Evolutionary conservation across 2,797 vertebrate species (phyloP).

Genomic region (Cirrhinus molitorella): DNA sequence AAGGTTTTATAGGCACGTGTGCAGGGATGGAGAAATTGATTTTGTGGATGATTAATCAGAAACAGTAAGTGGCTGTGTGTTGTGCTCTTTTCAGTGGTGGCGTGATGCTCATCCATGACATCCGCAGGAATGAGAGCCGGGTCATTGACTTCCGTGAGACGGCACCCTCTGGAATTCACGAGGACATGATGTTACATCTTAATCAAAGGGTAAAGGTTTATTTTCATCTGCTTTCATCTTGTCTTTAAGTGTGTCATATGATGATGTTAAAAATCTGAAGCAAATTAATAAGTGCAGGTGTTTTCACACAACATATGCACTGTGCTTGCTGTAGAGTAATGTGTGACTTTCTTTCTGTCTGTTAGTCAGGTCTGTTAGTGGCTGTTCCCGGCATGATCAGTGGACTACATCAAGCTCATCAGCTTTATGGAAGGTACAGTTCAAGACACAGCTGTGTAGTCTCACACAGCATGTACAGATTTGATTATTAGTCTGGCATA

Average conservation of each 20-base stretch:
- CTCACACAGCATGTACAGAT: neutral
- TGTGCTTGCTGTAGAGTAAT: neutral
- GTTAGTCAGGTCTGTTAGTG: conserved; percentile 91
- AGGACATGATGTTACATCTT: conserved; percentile 81
- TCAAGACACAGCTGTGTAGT: neutral
- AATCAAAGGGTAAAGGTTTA: conserved; percentile 80
- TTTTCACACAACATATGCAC: neutral
- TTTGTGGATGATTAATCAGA: neutral
- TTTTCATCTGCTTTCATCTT: neutral
- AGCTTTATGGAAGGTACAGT: conserved; percentile 93
- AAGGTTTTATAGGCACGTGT: neutral
- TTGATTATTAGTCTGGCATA: neutral
- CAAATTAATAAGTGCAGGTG: neutral
- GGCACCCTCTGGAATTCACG: conserved; percentile 85
- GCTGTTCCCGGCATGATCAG: conserved; percentile 94
- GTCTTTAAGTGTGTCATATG: neutral
- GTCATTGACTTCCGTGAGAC: conserved; percentile 97
- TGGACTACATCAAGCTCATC: conserved; percentile 92
- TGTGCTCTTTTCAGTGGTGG: conserved; percentile 83
- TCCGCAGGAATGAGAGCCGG: conserved; percentile 90
- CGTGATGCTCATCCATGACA: conserved; percentile 96
- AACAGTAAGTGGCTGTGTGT: neutral
- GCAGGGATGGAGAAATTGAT: neutral
- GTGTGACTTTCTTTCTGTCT: conserved; percentile 23
- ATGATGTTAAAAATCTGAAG: neutral